Base-by-base conservation (phyloP, 2,888 invertebrate genomes). In the Alcis repandata region DNA sequence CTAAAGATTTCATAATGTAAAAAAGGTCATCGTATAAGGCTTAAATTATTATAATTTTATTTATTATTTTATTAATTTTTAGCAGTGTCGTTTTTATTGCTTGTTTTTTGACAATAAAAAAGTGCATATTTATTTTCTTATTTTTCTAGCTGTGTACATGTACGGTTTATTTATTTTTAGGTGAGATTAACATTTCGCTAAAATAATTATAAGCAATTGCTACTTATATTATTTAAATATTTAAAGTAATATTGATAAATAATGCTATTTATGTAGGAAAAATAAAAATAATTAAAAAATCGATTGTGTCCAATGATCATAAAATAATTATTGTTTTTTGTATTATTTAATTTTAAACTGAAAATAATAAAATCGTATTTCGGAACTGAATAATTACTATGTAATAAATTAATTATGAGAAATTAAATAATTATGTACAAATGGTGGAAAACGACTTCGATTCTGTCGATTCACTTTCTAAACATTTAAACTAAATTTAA, bases 121-220 rank as follows among this genome's bases (percentile, higher is more conserved):
- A 57, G 67, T 63, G 63, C 68, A 60, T 59, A 15, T 48, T 58
- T 60, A 4, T 57, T 38, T 36, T 22, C 43, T 22, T 46, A 46
- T 22, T 8, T 7, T 6, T 43, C 17, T 19, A 43, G 7, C 10
- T 10, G 43, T 43, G 40, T 40, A 40, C 40, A 32, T 19, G n/a
- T n/a, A n/a, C n/a, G 19, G 7, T 36, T 40, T 48, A 11, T 13
- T 60, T 46, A 70, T 63, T 27, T 27, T 27, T 27, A 27, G 27
- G 71, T 78, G 79, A 79, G 76, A 81, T 79, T 80, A 76, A 79
- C 67, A 78, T 75, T 81, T 79, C 43, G 73, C 75, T 83, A 80
- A 73, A 77, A 54, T 54, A 54, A 54, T 32, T 74, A 80, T 79
- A 81, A 81, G 79, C 79, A 82, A 79, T 77, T 68, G 74, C 67